Evolutionary conservation across 2,113 vertebrate genomes (phyloP).

Genomic region (Glareola pratincola): DNA sequence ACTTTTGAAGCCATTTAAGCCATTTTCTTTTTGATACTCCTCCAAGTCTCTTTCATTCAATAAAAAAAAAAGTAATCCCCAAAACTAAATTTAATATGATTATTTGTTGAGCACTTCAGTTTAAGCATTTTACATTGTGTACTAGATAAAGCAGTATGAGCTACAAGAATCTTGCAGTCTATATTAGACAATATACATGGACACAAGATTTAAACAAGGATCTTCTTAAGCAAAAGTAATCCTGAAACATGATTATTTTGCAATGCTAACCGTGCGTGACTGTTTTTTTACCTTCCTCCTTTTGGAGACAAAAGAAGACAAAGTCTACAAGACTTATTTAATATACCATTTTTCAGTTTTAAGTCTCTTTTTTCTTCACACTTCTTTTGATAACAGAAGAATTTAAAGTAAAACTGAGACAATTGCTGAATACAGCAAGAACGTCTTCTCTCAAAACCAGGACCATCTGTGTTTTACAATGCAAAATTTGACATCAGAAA

Average conservation of each 20-base stretch:
- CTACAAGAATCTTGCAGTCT: background rate
- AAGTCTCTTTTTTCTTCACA: background rate
- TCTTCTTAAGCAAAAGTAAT: background rate
- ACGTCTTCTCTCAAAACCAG: background rate
- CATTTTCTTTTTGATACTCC: background rate
- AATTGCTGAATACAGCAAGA: background rate
- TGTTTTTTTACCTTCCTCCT: rapidly evolving
- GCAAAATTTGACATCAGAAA: background rate
- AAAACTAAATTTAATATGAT: background rate
- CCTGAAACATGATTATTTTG: background rate
- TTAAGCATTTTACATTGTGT: background rate
- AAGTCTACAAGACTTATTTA: background rate
- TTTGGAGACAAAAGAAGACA: background rate
- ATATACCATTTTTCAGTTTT: background rate
- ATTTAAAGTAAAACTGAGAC: background rate
- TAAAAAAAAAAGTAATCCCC: background rate
- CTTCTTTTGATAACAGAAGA: background rate
- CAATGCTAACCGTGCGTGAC: rapidly evolving
- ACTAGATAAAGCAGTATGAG: background rate
- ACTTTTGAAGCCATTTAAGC: background rate
- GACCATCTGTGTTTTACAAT: background rate
- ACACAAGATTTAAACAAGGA: background rate
- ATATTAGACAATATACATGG: background rate
- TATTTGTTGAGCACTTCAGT: background rate
- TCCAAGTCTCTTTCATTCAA: background rate